phyloP scores from a whole-genome alignment of 1,140 invertebrate species.

The Lerema accius region DNA sequence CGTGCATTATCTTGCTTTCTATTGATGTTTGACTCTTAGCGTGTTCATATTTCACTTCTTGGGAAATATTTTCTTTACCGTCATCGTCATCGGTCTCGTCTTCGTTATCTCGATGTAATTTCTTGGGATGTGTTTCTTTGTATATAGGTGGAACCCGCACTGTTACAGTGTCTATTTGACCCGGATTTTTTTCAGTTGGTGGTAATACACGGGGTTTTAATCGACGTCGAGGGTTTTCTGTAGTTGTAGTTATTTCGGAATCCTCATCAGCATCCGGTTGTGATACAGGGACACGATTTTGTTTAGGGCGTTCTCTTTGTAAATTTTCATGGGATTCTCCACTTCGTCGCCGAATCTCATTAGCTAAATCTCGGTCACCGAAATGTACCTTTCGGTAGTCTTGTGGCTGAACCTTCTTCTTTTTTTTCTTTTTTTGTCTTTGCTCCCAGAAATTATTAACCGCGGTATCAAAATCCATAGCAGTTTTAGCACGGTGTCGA shows the following conservation, averaged over 20 bases:
- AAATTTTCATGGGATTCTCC: slow-evolving; percentile 49
- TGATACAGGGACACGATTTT: slow-evolving; percentile 52
- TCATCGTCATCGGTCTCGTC: slow-evolving; percentile 11
- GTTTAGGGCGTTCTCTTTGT: slow-evolving; percentile 39
- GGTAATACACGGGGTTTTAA: slow-evolving; percentile 73
- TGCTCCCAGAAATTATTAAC: slow-evolving; percentile 74
- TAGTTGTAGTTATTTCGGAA: slow-evolving; percentile 72
- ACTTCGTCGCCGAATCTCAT: slow-evolving; percentile 45
- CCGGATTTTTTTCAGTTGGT: slow-evolving; percentile 77
- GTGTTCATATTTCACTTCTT: slow-evolving; percentile 31
- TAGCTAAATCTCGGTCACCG: slow-evolving; percentile 61
- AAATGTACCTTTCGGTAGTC: slow-evolving; percentile 74
- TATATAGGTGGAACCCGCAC: slow-evolving; percentile 79
- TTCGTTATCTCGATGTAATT: slow-evolving; percentile 51
- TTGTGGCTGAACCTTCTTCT: slow-evolving; percentile 46
- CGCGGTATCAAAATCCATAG: slow-evolving; percentile 66
- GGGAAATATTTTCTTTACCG: slow-evolving; percentile 39
- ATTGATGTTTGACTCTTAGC: background rate
- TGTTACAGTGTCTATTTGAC: slow-evolving; percentile 78
- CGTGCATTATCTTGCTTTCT: slow-evolving; percentile 35
- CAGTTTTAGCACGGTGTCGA: slow-evolving; percentile 60
- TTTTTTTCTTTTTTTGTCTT: slow-evolving; percentile 52
- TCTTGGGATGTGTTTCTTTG: slow-evolving; percentile 73
- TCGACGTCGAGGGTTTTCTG: slow-evolving; percentile 67
- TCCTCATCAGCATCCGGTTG: slow-evolving; percentile 46